A percentile compares a stretch with the other conserved stretches of the same genome.
Conservation (phyloP, 2,888 invertebrate species). For the Branchipolynoe longqiensis region DNA sequence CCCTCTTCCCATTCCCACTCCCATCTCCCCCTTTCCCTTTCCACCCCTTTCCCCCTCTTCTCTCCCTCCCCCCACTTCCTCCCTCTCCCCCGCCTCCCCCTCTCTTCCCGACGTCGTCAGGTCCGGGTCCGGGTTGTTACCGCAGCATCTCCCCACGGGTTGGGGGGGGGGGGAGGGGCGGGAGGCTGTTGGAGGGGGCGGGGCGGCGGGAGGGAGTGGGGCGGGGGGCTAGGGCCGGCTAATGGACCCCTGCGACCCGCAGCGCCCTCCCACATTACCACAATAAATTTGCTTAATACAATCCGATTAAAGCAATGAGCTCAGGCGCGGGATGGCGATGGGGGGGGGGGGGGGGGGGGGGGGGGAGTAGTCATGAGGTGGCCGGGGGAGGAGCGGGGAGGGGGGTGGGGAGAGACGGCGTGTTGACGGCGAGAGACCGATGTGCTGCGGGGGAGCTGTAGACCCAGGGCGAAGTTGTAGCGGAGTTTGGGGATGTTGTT, state of each 20-base stretch:
- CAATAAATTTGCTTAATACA: slow-evolving; percentile 50
- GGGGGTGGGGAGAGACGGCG: neutral
- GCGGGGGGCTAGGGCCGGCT: slow-evolving; percentile 3
- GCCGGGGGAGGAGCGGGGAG: neutral
- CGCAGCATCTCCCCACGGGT: slow-evolving; percentile 3
- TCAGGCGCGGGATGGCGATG: neutral
- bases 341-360: neutral
- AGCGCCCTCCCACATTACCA: slow-evolving; percentile 1
- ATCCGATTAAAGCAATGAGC: slow-evolving; percentile 44
- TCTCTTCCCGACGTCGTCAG: neutral
- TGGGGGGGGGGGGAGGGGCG: slow-evolving; percentile 1
- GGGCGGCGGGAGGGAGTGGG: neutral
- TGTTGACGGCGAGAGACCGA: neutral
- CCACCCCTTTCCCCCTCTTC: neutral
- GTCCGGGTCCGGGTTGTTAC: neutral
- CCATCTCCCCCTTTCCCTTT: neutral
- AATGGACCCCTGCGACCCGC: slow-evolving; percentile 27
- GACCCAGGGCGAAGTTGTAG: neutral
- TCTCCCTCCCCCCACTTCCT: neutral
- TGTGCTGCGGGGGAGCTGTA: neutral
- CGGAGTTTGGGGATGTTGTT: neutral
- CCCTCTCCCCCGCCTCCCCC: neutral
- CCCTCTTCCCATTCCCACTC: neutral
- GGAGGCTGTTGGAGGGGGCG: slow-evolving; percentile 13
- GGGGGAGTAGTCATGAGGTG: neutral